Base-by-base conservation (phyloP, 2,113 vertebrate species). In the Mohoua ochrocephala region DNA sequence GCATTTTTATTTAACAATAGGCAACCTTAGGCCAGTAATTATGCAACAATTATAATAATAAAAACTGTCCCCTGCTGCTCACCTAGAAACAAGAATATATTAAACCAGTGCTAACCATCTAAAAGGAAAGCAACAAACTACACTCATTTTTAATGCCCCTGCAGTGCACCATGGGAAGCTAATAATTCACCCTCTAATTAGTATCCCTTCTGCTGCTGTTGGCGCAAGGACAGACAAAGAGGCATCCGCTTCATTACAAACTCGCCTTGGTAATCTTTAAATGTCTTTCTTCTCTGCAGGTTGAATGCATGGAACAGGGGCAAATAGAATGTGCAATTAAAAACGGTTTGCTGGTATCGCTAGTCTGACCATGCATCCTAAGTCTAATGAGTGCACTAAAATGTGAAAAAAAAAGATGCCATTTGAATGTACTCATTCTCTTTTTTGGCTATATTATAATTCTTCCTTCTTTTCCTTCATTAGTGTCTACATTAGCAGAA, bases 161-260 rank as follows among this genome's bases (percentile, higher is more conserved):
- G 98, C 98, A 98, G 98, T 98, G 98, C 98, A 98, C 98, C 98
- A 98, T 98, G 98, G 98, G 98, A 98, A 98, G 98, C 98, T 98
- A 98, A 98, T 98, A 98, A 98, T 98, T 98, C 98, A 98, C 97
- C 98, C 98, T 98, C 98, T 98, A 98, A 98, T 98, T 98, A 98
- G 98, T 98, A 96, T 97, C 98, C 98, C 97, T 98, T 98, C 98
- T 98, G 98, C 97, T 97, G 97, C 97, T 97, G 96, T 97, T 98
- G 98, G 98, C 91, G 30, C 97, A 97, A 98, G 97, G 98, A 98
- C 98, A 98, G 97, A 98, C 98, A 98, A 97, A 98, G 98, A 98
- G 97, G 96, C 95, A 97, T 94, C 96, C 60, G 93, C 97, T 97
- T 97, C 95, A 89, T 98, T 98, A 97, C 97, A 96, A 97, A 97